phyloP scores from a whole-genome alignment of 2,797 vertebrate genomes.

The Lophius americanus region DNA sequence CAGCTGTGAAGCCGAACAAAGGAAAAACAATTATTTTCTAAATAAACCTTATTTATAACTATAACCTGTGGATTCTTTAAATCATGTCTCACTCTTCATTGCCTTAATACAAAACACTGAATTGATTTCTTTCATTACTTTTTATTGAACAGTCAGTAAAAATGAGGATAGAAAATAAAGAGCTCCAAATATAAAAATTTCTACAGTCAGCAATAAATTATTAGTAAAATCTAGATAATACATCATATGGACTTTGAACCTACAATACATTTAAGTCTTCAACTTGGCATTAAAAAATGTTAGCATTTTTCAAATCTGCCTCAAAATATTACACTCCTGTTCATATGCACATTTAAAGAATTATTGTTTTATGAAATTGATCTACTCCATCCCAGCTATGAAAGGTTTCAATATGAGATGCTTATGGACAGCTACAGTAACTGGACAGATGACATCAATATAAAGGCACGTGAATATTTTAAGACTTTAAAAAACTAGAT shows the following conservation, averaged over 20 bases:
- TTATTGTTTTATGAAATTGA: neutral
- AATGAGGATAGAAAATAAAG: constrained; percentile 35
- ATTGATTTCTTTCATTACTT: constrained; percentile 8
- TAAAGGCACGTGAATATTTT: neutral
- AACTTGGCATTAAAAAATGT: constrained; percentile 1
- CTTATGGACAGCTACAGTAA: neutral
- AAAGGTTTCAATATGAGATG: neutral
- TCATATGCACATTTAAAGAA: neutral
- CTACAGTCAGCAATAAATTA: constrained; percentile 3
- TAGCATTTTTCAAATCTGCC: neutral
- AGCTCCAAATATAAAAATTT: constrained; percentile 32
- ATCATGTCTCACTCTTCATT: constrained; percentile 39
- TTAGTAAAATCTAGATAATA: constrained; percentile 19
- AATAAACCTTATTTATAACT: constrained; percentile 85
- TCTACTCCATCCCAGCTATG: neutral
- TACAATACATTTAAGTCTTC: neutral
- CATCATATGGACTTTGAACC: constrained; percentile 7
- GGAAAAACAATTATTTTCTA: constrained; percentile 77
- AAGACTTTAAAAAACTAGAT: neutral
- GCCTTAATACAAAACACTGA: constrained; percentile 9
- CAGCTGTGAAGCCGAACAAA: constrained; percentile 60
- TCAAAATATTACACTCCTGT: neutral
- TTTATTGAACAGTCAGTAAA: constrained; percentile 46
- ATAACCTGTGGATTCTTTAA: constrained; percentile 46
- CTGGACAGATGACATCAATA: neutral